Evolutionary conservation across 2,797 vertebrate species (phyloP), one percentile per base, ranked within the genome.

Genomic region (Sparus aurata): DNA sequence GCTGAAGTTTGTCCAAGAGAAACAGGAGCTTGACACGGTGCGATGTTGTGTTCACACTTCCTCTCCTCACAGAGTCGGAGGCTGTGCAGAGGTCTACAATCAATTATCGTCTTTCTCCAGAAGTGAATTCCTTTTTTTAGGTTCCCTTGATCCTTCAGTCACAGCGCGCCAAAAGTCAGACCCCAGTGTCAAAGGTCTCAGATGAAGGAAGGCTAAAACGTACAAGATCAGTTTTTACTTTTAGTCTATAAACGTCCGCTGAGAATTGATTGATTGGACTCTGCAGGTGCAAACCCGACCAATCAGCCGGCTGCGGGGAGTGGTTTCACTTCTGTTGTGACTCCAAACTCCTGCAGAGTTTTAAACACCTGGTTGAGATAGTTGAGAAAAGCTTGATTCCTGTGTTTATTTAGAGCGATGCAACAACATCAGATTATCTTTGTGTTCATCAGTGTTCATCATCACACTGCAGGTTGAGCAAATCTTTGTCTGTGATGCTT

Each of bases 211-310:
- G 5, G 18, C 12, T n/a, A 20, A 23, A 34, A 50, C 22, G 63
- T 57, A 23, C 12, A 68, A 46, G 9, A 18, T 55, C 9, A 11
- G 20, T 38, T 73, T 79, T 77, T 2, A 52, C 13, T 77, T 84
- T 54, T 12, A 30, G 8, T 70, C 12, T 38, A 12, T n/a, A 41
- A 62, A n/a, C 27, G 5, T 46, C 54, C 13, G 16, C 43, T 57
- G 27, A 59, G 23, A 52, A 54, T 69, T 2, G 2, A 64, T 68
- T 5, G 30, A 30, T 6, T 45, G 3, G 41, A 50, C 30, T 8
- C n/a, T 69, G 18, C 49, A 43, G 63, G 52, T 46, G 41, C 10
- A 55, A 53, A 6, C 23, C 30, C 0, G 2, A 7, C 30, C 16
- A 25, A 9, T 62, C 52, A 38, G 8, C 22, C 10, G 17, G 12